These are phyloP conservation scores for Phrynocephalus vlangalii DNA, from an alignment of 2,797 vertebrate species.

Conservation along the genomic window DNA sequence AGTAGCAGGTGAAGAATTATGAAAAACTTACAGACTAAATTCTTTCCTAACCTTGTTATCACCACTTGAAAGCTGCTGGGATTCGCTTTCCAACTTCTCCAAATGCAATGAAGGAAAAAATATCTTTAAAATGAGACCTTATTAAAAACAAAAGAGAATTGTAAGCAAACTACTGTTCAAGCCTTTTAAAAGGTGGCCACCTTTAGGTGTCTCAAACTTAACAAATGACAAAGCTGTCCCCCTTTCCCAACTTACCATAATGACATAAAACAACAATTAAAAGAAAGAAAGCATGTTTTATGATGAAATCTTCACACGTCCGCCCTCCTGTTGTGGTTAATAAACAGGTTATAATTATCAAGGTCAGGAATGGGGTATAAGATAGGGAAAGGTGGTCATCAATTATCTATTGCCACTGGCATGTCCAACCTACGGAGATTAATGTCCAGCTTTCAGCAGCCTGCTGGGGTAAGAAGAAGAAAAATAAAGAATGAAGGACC, in stretches of 20 bases:
- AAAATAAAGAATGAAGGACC: slow-evolving; percentile 29
- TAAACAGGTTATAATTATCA: slow-evolving; percentile 30
- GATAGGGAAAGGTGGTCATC: slow-evolving; percentile 11
- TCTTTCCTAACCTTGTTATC: not conserved
- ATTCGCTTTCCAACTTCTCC: no score
- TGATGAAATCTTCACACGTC: not conserved
- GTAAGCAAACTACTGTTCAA: not conserved
- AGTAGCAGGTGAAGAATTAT: not conserved
- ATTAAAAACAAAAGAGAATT: not conserved
- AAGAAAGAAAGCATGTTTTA: not conserved
- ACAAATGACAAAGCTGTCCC: not conserved
- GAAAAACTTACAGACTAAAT: not conserved
- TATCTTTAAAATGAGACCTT: no score
- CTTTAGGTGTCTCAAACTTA: not conserved
- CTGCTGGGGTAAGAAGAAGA: not conserved
- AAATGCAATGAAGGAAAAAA: not conserved
- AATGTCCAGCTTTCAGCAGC: slow-evolving; percentile 7
- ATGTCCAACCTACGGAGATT: slow-evolving; percentile 32
- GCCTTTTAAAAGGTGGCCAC: not conserved
- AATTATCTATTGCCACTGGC: slow-evolving; percentile 24
- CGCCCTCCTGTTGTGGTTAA: slow-evolving; percentile 20
- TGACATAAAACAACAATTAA: slow-evolving; percentile 15
- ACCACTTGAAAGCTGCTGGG: no score
- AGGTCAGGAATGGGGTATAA: slow-evolving; percentile 22
- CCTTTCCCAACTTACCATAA: not conserved